Evolutionary conservation across 2,797 vertebrate species (phyloP).

Genomic region (Kryptolebias ocellatus): DNA sequence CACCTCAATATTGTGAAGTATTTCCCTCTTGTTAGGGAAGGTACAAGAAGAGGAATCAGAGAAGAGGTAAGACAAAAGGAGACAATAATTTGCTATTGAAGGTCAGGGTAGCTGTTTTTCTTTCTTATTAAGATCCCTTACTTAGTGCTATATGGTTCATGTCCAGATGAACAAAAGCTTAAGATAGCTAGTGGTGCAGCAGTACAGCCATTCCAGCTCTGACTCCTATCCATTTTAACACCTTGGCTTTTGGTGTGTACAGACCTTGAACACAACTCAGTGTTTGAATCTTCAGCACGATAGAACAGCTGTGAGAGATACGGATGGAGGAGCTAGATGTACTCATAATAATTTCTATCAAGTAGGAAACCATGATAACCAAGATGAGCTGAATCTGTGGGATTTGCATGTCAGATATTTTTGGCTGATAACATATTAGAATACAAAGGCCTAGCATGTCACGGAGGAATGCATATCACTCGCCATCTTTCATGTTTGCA

Average conservation of each 20-base stretch:
- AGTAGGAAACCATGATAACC: not conserved
- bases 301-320: slow-evolving; percentile 8
- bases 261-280: slow-evolving; percentile 42
- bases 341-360: slow-evolving; percentile 26
- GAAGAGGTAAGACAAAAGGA: slow-evolving; percentile 27
- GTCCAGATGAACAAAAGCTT: slow-evolving; percentile 19
- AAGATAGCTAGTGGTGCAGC: slow-evolving; percentile 25
- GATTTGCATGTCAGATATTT: not conserved
- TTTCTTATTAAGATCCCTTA: too few relatives aligned
- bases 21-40: not conserved
- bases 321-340: not conserved
- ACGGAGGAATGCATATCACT: too few relatives aligned
- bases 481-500: too few relatives aligned
- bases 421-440: not conserved
- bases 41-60: not conserved
- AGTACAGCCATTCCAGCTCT: slow-evolving; percentile 25
- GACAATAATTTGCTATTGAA: slow-evolving; percentile 44
- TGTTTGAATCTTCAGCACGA: slow-evolving; percentile 26
- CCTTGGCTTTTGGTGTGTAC: slow-evolving; percentile 16
- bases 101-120: too few relatives aligned
- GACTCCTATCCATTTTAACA: slow-evolving; percentile 56
- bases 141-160: not conserved
- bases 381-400: not conserved
- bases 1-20: too few relatives aligned
- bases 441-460: not conserved